Base-by-base conservation (phyloP, 1,140 invertebrate genomes). In the Carcinoscorpius rotundicauda region DNA sequence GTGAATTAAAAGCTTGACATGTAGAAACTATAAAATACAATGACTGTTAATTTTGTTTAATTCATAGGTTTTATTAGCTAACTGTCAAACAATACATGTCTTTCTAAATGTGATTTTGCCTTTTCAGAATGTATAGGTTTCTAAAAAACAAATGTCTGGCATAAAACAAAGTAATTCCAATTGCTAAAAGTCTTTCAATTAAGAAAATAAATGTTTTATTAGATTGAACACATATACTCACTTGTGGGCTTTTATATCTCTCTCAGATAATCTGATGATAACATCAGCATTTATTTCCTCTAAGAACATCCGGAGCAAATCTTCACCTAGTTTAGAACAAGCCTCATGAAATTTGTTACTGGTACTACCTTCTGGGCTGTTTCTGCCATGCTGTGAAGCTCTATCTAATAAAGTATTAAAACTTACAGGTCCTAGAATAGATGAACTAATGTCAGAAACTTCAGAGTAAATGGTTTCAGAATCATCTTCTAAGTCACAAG, bases 261-360 rank as follows among this genome's bases (percentile, higher is more conserved):
- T 82, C 3, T 87, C 89, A 49, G 83, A 83, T 3, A 91, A 85
- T 9, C 83, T 83, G 48, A 77, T 68, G 10, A 71, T 71, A 61
- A 92, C 88, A 76, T 94, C 91, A 29, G 87, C 84, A 72, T 86
- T 86, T 57, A 91, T 87, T 78, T 93, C 90, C 73, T 93, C 88
- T 60, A 93, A 76, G 74, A 93, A 93, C 88, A 93, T 92, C 64
- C 87, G 81, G 6, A 94, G 76, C 10, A 95, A 77, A 78, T 93
- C 90, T 75, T 91, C 87, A 0, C 91, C 91, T 1, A 94, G 76
- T 56, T 85, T 81, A 51, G 83, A 84, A 63, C 82, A 83, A 0
- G 82, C 76, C 61, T 80, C 80, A 62, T 72, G 58, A 57, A 65
- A 66, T 11, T 70, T 67, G 29, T 53, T 11, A 8, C n/a, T 60